Evolutionary conservation across 2,888 invertebrate genomes (phyloP), one percentile per base, ranked within the genome.

Genomic region (Trichogramma dendrolimi): DNA sequence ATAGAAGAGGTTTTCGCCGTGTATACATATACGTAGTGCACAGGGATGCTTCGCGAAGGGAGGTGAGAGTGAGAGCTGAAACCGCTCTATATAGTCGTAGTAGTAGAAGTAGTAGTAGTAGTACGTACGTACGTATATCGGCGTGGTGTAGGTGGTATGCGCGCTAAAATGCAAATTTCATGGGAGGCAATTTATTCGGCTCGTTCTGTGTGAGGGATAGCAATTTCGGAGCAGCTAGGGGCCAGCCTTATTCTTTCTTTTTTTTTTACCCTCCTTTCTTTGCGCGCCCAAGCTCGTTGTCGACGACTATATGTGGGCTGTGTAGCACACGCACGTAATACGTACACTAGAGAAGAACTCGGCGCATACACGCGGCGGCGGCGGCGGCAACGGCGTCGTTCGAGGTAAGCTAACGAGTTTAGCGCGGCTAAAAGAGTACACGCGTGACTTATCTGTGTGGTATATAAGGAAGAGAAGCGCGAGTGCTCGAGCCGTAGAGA

Each of bases 161-260:
- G 58, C 61, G 63, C 60, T 63, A 66, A 63, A 61, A 66, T 66
- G 66, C 61, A 66, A 66, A 66, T 66, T 66, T 66, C 63, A 63
- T 63, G 60, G 62, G 14, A 14, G 62, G 66, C 63, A 66, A 66
- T 66, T 66, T 66, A 63, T 66, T 66, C 63, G 59, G 57, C 55
- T 61, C 61, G 63, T 58, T 65, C 65, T 60, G 47, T 60, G 41
- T 40, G 58, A 60, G 14, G 14, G 14, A 14, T 14, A 14, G 63
- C 61, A 63, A 63, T 63, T 63, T 60, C 60, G 63, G 61, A 49
- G 10, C 8, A 51, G 50, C 44, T 41, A 48, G 56, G 53, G 53
- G 54, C 56, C 54, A 55, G 53, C 41, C 40, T 3, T 38, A 39
- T 44, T 55, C 50, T 42, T 4, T 46, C n/a, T n/a, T 46, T 46